Percentiles rank a stretch among this genome's conserved stretches.
Evolutionary conservation across 2,888 invertebrate species (phyloP).

Genomic region (Drosophila formosana): DNA sequence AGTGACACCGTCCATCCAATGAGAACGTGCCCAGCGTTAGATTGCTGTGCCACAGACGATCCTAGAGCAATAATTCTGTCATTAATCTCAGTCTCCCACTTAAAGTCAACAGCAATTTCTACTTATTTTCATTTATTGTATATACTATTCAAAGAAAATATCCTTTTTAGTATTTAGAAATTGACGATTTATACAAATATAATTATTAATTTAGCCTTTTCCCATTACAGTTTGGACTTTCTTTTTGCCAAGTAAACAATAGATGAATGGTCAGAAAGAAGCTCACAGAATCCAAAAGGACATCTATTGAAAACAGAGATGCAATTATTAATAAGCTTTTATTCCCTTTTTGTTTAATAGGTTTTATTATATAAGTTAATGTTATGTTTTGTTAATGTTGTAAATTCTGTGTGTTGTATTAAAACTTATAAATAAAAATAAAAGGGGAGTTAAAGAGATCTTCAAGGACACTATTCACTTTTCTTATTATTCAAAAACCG

Average conservation of each 20-base stretch:
- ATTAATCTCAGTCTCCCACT: slow-evolving; percentile 24
- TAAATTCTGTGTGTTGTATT: too few species aligned
- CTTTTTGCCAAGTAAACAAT: background rate
- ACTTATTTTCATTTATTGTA: background rate
- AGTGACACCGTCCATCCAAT: slow-evolving; percentile 24
- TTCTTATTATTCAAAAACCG: too few species aligned
- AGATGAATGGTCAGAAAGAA: background rate
- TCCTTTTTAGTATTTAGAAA: background rate
- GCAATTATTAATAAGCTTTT: background rate
- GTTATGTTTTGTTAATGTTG: too few species aligned
- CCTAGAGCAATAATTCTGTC: slow-evolving; percentile 9
- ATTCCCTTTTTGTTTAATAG: too few species aligned
- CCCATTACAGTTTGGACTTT: background rate
- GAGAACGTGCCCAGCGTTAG: slow-evolving; percentile 31
- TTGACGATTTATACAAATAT: background rate
- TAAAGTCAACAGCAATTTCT: background rate
- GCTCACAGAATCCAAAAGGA: background rate
- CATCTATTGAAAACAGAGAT: background rate
- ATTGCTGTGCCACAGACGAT: slow-evolving; percentile 10
- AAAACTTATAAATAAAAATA: too few species aligned
- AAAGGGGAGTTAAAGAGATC: too few species aligned
- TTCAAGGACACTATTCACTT: too few species aligned
- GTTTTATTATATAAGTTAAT: too few species aligned
- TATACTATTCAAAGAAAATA: background rate
- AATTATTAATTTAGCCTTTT: background rate